Evolutionary conservation across 2,113 vertebrate species (phyloP), one percentile per base, ranked within the genome.

Genomic region (Hyperopisus bebe): DNA sequence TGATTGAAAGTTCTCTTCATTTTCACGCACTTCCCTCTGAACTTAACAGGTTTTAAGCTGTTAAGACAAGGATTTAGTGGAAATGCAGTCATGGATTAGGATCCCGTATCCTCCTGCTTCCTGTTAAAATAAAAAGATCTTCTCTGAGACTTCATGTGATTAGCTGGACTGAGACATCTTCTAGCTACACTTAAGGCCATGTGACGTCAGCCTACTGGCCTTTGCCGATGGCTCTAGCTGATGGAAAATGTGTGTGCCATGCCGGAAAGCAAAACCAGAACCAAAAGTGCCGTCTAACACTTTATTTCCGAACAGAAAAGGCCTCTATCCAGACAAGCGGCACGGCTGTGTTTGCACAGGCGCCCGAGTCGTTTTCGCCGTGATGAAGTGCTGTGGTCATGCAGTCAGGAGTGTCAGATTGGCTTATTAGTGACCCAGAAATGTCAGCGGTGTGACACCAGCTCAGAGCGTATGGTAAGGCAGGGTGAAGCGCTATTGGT

Each of bases 71-170:
- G 21, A 84, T 84, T 47, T 39, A n/a, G 44, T 46, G 39, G 44
- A 84, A 84, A 47, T 44, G 7, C 7, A 47, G 21, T 24, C 82
- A 47, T 90, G 15, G 88, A 90, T 91, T 47, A 48, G 42, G 15
- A 9, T 35, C 89, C 19, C 19, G 19, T 90, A 39, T 13, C 42
- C 62, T 17, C 46, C 66, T 51, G 62, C 53, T 42, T 74, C 88
- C 90, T 87, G 48, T 62, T 88, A 42, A 90, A 91, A 89, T 90
- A 58, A 87, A 91, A 90, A 35, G 44, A 86, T 89, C 31, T 10
- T 35, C 42, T 83, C 82, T 89, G 47, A 86, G 80, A n/a, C 50
- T 84, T 31, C 42, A 53, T 44, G 24, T 31, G n/a, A 66, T 53
- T 86, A 86, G 27, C 48, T 35, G n/a, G 9, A 27, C 85, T 53